Percentiles rank a stretch among this genome's conserved stretches.
Conservation (phyloP, 2,113 vertebrate genomes). For the Cephalopholis sonnerati region DNA sequence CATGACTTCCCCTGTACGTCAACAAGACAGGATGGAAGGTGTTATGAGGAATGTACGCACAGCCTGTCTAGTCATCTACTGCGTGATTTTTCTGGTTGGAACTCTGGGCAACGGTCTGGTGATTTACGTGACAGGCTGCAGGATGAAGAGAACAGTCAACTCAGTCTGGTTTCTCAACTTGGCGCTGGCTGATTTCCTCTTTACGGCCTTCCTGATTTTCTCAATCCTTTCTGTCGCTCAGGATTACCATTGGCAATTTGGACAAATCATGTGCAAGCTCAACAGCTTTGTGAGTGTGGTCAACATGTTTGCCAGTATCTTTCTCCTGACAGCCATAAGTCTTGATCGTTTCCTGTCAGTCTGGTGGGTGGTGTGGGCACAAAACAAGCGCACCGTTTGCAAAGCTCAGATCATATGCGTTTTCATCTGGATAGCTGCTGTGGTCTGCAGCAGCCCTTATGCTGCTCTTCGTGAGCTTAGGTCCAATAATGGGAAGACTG, state of each 20-base stretch:
- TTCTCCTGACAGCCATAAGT: constrained; percentile 79
- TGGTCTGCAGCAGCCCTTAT: constrained; percentile 63
- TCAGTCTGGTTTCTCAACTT: constrained; percentile 83
- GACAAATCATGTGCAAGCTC: constrained; percentile 77
- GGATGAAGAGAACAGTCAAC: constrained; percentile 81
- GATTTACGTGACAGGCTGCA: constrained; percentile 81
- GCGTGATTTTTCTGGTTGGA: constrained; percentile 68
- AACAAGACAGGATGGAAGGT: rapidly evolving
- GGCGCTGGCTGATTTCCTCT: constrained; percentile 82
- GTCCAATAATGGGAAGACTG: rapidly evolving
- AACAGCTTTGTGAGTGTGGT: constrained; percentile 16
- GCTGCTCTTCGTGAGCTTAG: neutral
- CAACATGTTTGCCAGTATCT: constrained; percentile 83
- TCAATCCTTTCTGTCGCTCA: constrained; percentile 9
- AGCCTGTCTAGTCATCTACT: constrained; percentile 50
- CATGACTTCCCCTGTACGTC: rapidly evolving
- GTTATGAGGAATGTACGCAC: rapidly evolving
- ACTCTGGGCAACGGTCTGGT: constrained; percentile 80
- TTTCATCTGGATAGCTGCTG: constrained; percentile 69
- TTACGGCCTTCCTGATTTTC: constrained; percentile 68
- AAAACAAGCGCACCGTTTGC: constrained; percentile 74
- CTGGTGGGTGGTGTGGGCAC: constrained; percentile 79
- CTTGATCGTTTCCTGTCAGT: constrained; percentile 81
- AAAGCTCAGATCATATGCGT: constrained; percentile 50
- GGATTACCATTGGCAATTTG: constrained; percentile 67